These are phyloP conservation scores for Chloroclystis v-ata DNA, from an alignment of 2,888 invertebrate species.

Conservation along the genomic window DNA sequence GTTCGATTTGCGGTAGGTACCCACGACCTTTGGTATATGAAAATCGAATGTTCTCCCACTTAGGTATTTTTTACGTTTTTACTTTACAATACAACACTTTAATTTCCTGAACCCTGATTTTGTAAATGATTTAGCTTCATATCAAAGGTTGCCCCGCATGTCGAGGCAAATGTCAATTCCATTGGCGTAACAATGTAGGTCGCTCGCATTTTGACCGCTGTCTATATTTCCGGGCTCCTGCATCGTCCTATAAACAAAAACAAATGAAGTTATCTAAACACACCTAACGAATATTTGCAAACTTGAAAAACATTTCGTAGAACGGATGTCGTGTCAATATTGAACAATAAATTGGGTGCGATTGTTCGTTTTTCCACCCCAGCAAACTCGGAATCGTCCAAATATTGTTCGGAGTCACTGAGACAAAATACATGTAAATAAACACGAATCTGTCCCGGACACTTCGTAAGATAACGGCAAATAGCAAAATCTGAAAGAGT, in stretches of 20 bases:
- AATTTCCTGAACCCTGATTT: too few relatives aligned
- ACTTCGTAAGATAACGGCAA: neutral
- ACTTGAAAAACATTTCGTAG: slow-evolving; percentile 26
- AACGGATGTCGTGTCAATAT: slow-evolving; percentile 29
- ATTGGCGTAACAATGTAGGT: too few relatives aligned
- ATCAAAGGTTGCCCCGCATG: too few relatives aligned
- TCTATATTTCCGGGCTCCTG: neutral
- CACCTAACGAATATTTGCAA: slow-evolving; percentile 23
- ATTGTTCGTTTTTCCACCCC: slow-evolving; percentile 37
- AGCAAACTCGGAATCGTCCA: slow-evolving; percentile 30
- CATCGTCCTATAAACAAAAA: slow-evolving; percentile 2
- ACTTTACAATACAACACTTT: too few relatives aligned
- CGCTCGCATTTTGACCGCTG: too few relatives aligned
- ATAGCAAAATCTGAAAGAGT: too few relatives aligned
- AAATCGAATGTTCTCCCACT: too few relatives aligned
- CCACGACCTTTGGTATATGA: too few relatives aligned
- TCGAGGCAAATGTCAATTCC: too few relatives aligned
- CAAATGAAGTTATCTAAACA: slow-evolving; percentile 1
- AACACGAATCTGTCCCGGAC: slow-evolving; percentile 17
- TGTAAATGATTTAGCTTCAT: too few relatives aligned
- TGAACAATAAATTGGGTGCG: slow-evolving; percentile 31
- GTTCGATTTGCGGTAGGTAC: too few relatives aligned
- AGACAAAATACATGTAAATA: slow-evolving; percentile 33
- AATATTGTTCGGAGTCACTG: slow-evolving; percentile 34
- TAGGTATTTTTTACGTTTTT: too few relatives aligned